Evolutionary conservation across 2,113 vertebrate species (phyloP), one percentile per base, ranked within the genome.

Genomic region (Vulpes lagopus): DNA sequence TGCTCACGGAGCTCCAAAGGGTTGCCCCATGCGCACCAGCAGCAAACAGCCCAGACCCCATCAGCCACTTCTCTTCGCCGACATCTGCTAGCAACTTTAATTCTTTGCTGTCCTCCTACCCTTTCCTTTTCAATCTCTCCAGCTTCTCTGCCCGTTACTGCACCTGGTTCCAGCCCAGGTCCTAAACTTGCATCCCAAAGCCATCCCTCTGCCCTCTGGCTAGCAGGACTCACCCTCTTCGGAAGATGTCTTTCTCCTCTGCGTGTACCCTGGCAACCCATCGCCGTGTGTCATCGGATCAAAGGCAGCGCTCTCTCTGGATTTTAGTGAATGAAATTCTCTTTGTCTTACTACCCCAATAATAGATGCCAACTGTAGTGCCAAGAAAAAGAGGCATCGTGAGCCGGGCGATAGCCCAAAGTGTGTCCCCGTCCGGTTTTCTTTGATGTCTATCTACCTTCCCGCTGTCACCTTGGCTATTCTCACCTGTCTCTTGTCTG

Each of bases 1-100:
- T 0, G 15, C 25, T n/a, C 51, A 25, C 0, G 14, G 74, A 8
- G 27, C 57, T 55, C 95, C 30, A 23, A 30, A 49, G 62, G 22
- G 64, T 55, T 2, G 22, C 22, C 14, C 20, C 4, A 0, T 38
- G 2, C 5, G 4, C 35, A 23, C 23, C 30, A 6, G 2, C 7
- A 5, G 10, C 19, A 2, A 2, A 1, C 23, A 11, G 11, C 22
- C 60, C n/a, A 5, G 4, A 25, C 12, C n/a, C 53, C 30, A 1
- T 11, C 1, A 3, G 10, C 16, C 12, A 2, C 19, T 15, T 32
- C 51, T 55, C 14, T n/a, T 10, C 22, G 16, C 81, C n/a, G 8
- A 19, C 8, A 23, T 49, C 82, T 3, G 32, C 25, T 8, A 15
- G 59, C 5, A 0, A 1, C 15, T 49, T 15, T 16, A 43, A 15